Percentiles rank a stretch among this genome's conserved stretches.
phyloP scores from a whole-genome alignment of 2,797 vertebrate genomes.

The Champsocephalus gunnari region DNA sequence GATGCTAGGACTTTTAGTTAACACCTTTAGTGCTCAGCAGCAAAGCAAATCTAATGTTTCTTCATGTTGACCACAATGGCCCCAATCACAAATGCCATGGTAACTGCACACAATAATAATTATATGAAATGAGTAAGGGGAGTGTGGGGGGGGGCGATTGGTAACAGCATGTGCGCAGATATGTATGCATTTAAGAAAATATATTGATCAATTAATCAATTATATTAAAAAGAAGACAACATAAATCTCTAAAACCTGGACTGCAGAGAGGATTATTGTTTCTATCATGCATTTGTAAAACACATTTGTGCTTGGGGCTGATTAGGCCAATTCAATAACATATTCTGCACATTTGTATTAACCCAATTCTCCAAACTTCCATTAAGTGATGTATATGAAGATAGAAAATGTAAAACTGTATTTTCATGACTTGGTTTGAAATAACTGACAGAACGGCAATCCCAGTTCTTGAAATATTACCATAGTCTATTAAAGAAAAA shows the following conservation, averaged over 20 bases:
- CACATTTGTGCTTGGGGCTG: not conserved
- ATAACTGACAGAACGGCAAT: not conserved
- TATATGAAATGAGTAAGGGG: conserved; percentile 43
- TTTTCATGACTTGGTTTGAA: not conserved
- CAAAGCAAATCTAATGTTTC: conserved; percentile 54
- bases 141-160: no score
- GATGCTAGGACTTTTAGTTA: not conserved
- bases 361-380: not conserved
- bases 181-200: not conserved
- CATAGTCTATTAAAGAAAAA: conserved; percentile 23
- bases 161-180: not conserved
- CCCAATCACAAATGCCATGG: conserved; percentile 60
- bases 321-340: not conserved
- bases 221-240: not conserved
- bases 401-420: not conserved
- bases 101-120: conserved; percentile 65
- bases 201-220: not conserved
- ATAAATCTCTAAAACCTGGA: not conserved
- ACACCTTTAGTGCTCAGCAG: conserved; percentile 7
- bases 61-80: conserved; percentile 53
- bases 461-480: conserved; percentile 12
- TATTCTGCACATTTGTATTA: not conserved
- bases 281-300: not conserved
- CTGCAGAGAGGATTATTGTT: not conserved
- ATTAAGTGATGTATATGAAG: not conserved